Evolutionary conservation across 1,140 invertebrate genomes (phyloP), one percentile per base, ranked within the genome.

Genomic region (Brachionus rubens): DNA sequence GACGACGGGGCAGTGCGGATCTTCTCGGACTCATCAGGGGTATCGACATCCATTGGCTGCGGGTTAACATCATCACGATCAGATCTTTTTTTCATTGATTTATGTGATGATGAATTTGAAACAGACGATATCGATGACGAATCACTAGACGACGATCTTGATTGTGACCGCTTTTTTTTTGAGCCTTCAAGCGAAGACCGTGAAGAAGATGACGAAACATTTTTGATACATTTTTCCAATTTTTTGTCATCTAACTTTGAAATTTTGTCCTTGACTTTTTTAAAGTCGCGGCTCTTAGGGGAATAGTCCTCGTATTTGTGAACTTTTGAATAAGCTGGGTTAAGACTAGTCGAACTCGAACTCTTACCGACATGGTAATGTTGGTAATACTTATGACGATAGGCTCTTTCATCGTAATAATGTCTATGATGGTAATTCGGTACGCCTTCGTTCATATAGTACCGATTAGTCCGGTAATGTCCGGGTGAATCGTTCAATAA

Each of bases 21-120:
- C 36, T 59, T 59, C 1, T 59, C 54, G 12, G 54, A 59, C 19
- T 59, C 54, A 30, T 59, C 54, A 1, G 54, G 54, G 5, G 54
- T 59, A n/a, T 59, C 54, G 14, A 59, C 54, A 33, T 59, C 54
- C 54, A 59, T 59, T 6, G 54, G 54, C 30, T 59, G 54, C n/a
- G 54, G 54, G 19, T 59, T 59, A 1, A 59, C 36, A 33, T 59
- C 54, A 33, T 59, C 54, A 21, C 30, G 28, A 12, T 59, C 54
- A 19, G 21, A 24, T 28, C 30, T 65, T 65, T 65, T 65, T 46
- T 43, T 65, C 1, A 24, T 21, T 9, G 40, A 14, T 43, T 65
- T 65, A 9, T 19, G 3, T 10, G 59, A 65, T 21, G 59, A 65
- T 28, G 21, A 21, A 65, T 65, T 65, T 0, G 59, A 65, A 19